Conservation (phyloP, 2,888 invertebrate genomes). For the Rhagophthalmus giganteus region DNA sequence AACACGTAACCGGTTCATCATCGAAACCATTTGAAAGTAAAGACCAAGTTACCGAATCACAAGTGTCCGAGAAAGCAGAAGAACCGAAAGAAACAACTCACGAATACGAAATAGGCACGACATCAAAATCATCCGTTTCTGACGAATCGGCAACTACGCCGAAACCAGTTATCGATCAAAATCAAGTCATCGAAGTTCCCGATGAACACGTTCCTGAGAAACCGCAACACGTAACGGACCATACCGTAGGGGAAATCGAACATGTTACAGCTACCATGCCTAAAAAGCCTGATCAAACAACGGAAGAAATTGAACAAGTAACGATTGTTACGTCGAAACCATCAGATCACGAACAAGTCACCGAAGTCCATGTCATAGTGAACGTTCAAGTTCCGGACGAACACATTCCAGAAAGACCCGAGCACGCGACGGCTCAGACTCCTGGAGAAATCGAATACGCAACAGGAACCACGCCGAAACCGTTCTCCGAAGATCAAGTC, state of each 20-base stretch:
- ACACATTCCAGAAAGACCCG: no score
- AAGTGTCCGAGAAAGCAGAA: no score
- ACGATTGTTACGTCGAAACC: neutral
- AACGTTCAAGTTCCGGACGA: neutral
- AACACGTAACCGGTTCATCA: neutral
- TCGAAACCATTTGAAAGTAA: neutral
- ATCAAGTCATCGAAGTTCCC: neutral
- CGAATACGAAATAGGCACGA: no score
- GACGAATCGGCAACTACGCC: no score
- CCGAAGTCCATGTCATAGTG: slow-evolving; percentile 4
- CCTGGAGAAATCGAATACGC: no score
- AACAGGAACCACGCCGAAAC: no score
- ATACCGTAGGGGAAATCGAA: no score
- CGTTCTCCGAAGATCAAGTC: no score
- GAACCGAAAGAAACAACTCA: no score
- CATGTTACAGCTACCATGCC: no score
- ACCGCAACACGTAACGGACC: neutral
- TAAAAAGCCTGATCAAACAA: neutral
- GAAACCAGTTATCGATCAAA: neutral
- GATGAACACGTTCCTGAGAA: neutral
- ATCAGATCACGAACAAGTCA: slow-evolving; percentile 11
- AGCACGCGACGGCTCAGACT: no score
- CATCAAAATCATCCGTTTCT: no score
- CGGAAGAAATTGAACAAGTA: neutral
- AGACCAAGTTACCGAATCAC: neutral